Conservation (phyloP, 2,797 vertebrate species). For the Malurus splendens region DNA sequence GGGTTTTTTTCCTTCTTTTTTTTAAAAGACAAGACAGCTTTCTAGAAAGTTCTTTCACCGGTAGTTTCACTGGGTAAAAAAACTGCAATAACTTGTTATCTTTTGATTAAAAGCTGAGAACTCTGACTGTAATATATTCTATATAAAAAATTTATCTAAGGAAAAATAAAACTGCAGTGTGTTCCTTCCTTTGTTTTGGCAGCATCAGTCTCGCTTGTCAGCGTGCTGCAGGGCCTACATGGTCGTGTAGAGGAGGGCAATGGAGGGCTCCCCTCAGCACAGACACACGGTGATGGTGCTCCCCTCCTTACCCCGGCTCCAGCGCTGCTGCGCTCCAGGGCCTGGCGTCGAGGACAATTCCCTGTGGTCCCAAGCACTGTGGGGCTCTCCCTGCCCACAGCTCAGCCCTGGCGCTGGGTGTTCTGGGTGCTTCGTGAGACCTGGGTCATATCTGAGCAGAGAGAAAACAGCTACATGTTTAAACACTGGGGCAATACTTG, state of each 20-base stretch:
- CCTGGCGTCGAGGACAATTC: rapidly evolving
- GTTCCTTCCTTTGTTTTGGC: conserved; percentile 42
- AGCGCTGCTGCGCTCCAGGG: rapidly evolving
- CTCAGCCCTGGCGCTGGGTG: rapidly evolving
- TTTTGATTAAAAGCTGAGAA: conserved; percentile 69
- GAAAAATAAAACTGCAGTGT: conserved; percentile 71
- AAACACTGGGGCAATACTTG: background rate
- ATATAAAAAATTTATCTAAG: conserved; percentile 63
- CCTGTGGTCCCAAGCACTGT: rapidly evolving
- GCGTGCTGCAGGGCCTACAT: rapidly evolving
- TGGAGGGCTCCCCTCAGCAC: rapidly evolving
- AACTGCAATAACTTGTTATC: conserved; percentile 71
- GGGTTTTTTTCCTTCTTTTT: background rate
- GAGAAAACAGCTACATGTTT: background rate
- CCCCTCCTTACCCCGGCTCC: background rate
- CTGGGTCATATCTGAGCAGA: rapidly evolving
- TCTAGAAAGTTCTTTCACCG: conserved; percentile 63
- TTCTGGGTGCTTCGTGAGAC: background rate
- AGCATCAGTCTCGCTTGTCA: background rate
- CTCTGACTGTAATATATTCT: conserved; percentile 66
- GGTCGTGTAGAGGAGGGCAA: rapidly evolving
- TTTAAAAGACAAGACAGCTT: conserved; percentile 59
- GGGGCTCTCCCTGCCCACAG: background rate
- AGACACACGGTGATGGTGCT: rapidly evolving
- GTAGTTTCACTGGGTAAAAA: conserved; percentile 60